These are phyloP conservation scores for Melanargia galathea DNA, from an alignment of 2,888 invertebrate genomes.

Conservation along the genomic window DNA sequence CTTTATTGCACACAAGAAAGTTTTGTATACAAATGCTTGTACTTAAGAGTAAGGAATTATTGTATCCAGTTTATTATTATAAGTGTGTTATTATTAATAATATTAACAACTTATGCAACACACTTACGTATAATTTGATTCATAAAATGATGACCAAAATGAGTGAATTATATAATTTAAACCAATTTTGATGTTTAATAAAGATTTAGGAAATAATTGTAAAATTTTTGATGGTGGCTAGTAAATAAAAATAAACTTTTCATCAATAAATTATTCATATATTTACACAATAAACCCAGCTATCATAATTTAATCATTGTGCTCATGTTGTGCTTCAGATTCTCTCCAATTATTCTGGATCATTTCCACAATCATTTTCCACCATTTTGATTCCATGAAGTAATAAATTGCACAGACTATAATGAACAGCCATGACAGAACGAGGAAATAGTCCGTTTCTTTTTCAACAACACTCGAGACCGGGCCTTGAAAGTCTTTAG, in stretches of 20 bases:
- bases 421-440: constrained; percentile 93
- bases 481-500: constrained; percentile 90
- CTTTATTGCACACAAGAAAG: too few species aligned
- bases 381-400: constrained; percentile 89
- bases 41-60: neutral
- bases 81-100: neutral
- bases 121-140: too few species aligned
- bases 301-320: constrained; percentile 81
- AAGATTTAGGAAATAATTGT: too few species aligned
- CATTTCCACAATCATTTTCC: constrained; percentile 90
- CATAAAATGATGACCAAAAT: too few species aligned
- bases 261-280: constrained; percentile 37
- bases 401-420: constrained; percentile 87
- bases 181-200: too few species aligned
- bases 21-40: neutral
- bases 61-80: neutral
- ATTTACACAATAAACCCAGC: constrained; percentile 29
- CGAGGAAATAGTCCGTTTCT: constrained; percentile 90
- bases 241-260: constrained; percentile 15
- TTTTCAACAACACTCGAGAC: constrained; percentile 88
- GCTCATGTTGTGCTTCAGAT: constrained; percentile 91
- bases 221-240: neutral
- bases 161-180: too few species aligned
- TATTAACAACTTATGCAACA: neutral
- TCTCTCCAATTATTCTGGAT: constrained; percentile 94